These are phyloP conservation scores for Eulemur rubriventer DNA, from an alignment of 2,797 vertebrate species.

Conservation along the genomic window DNA sequence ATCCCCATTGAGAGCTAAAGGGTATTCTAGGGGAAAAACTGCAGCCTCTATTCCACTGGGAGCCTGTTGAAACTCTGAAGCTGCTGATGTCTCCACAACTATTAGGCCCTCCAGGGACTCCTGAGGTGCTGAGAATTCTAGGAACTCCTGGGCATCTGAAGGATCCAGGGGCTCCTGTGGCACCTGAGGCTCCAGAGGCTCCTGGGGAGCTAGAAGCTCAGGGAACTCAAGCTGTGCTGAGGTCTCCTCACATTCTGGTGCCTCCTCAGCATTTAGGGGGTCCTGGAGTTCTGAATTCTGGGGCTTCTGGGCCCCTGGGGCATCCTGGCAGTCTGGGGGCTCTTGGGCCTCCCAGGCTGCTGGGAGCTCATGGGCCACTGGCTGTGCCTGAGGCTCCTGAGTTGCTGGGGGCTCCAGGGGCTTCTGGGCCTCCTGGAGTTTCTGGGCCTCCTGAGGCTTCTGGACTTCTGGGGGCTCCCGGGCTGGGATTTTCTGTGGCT, in stretches of 20 bases:
- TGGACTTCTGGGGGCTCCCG: not conserved
- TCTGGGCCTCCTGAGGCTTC: not conserved
- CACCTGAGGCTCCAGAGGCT: not conserved
- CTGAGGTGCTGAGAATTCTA: constrained; percentile 19
- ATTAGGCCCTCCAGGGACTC: not conserved
- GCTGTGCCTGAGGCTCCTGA: not conserved
- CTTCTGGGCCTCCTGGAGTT: not conserved
- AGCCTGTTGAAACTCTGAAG: not conserved
- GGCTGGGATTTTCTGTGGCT: not conserved
- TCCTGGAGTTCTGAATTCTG: not conserved
- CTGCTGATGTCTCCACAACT: not conserved
- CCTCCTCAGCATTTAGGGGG: not conserved
- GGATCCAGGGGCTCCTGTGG: not conserved
- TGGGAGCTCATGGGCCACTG: not conserved
- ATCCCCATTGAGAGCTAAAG: not conserved
- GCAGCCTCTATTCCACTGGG: not conserved
- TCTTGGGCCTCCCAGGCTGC: not conserved
- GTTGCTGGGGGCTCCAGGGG: not conserved
- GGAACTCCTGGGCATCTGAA: constrained; percentile 42
- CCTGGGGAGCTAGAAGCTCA: not conserved
- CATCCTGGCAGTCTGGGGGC: not conserved
- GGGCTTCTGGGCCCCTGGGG: not conserved
- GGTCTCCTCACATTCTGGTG: not conserved
- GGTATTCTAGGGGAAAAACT: constrained; percentile 10
- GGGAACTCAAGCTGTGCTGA: not conserved